These are phyloP conservation scores for Phenacoccus solenopsis DNA, from an alignment of 1,140 invertebrate species.

Conservation along the genomic window DNA sequence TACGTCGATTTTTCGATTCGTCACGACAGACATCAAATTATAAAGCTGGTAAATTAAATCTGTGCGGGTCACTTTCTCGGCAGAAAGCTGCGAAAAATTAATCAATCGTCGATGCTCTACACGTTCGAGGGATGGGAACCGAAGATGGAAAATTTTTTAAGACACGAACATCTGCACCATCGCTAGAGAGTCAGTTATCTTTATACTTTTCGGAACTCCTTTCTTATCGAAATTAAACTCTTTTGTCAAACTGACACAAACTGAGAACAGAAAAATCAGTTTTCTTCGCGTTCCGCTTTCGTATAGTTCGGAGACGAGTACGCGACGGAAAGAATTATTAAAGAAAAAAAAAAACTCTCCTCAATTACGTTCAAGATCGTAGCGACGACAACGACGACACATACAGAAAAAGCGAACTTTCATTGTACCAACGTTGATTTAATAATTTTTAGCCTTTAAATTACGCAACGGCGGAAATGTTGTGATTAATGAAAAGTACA, in stretches of 20 bases:
- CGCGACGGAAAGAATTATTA: too few species aligned
- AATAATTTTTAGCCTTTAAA: background rate
- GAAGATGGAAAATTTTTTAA: background rate
- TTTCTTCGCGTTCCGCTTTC: background rate
- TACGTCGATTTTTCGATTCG: too few species aligned
- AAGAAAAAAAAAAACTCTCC: too few species aligned
- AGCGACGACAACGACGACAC: background rate
- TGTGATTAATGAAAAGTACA: background rate
- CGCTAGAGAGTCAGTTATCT: too few species aligned
- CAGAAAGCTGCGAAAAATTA: background rate
- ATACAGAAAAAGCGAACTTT: background rate
- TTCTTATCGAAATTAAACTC: slow-evolving; percentile 3
- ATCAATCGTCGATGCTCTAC: background rate
- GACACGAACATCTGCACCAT: background rate
- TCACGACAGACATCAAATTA: too few species aligned
- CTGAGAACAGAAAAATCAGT: background rate
- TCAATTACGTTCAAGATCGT: background rate
- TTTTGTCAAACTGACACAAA: background rate
- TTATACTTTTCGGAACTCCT: background rate
- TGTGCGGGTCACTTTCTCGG: too few species aligned
- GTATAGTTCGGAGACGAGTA: background rate
- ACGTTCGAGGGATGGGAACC: too few species aligned
- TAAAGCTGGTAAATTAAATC: too few species aligned
- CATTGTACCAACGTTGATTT: background rate
- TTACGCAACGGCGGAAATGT: background rate